A percentile compares a stretch with the other conserved stretches of the same genome.
phyloP scores from a whole-genome alignment of 2,113 vertebrate species.

The Festucalex cinctus region DNA sequence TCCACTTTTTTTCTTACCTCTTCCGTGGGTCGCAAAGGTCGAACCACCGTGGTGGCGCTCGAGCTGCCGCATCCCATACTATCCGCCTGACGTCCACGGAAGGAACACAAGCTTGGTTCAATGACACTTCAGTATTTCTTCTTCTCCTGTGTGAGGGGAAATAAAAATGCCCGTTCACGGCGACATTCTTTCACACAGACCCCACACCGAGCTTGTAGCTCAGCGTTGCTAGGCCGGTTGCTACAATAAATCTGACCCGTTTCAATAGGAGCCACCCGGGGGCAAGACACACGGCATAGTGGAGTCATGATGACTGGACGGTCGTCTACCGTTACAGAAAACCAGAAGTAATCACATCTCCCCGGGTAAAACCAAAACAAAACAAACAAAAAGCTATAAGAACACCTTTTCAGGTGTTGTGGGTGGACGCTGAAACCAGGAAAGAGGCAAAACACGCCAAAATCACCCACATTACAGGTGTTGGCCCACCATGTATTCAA shows the following conservation, averaged over 20 bases:
- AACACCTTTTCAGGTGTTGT: neutral
- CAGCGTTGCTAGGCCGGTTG: constrained; percentile 71
- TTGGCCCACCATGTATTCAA: neutral
- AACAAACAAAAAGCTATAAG: neutral
- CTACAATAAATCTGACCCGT: constrained; percentile 74
- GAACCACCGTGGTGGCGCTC: constrained; percentile 40
- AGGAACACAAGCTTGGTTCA: constrained; percentile 4
- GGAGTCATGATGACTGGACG: neutral
- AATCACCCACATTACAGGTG: neutral
- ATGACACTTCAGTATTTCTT: neutral
- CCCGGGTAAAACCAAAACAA: neutral
- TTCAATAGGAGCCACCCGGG: constrained; percentile 34
- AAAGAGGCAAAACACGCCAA: neutral
- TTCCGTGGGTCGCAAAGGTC: constrained; percentile 36
- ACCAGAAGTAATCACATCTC: neutral
- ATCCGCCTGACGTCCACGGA: constrained; percentile 9
- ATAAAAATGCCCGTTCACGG: neutral
- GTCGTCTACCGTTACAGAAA: neutral
- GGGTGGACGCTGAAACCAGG: neutral
- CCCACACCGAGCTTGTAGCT: neutral
- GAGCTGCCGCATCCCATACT: constrained; percentile 72
- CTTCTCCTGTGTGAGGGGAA: neutral
- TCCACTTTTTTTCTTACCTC: constrained; percentile 68
- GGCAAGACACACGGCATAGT: neutral
- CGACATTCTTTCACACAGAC: constrained; percentile 60